phyloP scores from a whole-genome alignment of 2,888 invertebrate genomes.

The Tiliacea citrago region DNA sequence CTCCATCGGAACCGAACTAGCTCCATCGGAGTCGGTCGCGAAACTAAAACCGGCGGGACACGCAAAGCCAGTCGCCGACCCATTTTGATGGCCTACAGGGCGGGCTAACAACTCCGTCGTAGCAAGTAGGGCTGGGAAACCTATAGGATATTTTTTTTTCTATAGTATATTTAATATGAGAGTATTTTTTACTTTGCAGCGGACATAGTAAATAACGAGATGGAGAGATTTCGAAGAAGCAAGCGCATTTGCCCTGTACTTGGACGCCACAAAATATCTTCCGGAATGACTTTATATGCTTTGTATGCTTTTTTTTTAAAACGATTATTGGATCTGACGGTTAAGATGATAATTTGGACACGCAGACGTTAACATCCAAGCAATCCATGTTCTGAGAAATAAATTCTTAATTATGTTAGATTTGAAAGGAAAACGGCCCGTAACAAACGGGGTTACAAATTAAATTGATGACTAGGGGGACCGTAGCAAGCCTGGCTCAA shows the following conservation, averaged over 20 bases:
- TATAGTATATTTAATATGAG: no score
- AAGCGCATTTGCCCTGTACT: neutral
- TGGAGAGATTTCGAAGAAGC: no score
- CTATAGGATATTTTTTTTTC: neutral
- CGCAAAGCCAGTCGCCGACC: conserved; percentile 62
- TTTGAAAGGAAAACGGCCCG: no score
- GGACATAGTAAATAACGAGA: no score
- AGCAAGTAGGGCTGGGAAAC: conserved; percentile 37
- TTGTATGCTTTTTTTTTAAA: no score
- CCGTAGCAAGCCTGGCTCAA: conserved; percentile 13
- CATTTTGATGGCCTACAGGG: conserved; percentile 53
- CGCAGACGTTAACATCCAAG: no score
- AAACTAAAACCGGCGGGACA: conserved; percentile 62
- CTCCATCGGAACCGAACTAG: conserved; percentile 45
- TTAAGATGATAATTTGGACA: neutral
- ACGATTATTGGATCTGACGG: neutral
- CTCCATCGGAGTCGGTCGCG: conserved; percentile 58
- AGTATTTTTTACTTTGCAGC: neutral
- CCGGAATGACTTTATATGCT: neutral
- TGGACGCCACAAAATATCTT: neutral
- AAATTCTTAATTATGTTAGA: no score
- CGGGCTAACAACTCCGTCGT: conserved; percentile 40
- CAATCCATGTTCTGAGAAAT: no score
- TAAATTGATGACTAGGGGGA: neutral
- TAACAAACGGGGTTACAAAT: no score